Evolutionary conservation across 2,113 vertebrate species (phyloP), one percentile per base, ranked within the genome.

Genomic region (Pteruthius melanotis): DNA sequence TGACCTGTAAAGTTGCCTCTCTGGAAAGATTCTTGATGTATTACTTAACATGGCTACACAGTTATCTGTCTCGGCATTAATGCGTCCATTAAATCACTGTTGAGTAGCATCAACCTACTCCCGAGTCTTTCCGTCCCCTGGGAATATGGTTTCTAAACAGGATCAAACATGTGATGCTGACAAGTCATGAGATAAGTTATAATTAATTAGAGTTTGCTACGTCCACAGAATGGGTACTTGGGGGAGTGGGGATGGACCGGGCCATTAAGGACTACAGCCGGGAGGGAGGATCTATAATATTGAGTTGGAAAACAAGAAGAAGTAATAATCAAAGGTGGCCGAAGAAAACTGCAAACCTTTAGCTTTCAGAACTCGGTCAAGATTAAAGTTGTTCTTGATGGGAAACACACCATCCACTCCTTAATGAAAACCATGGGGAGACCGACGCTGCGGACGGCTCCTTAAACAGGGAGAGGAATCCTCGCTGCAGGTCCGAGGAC

Each of bases 131-230:
- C 83, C 16, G 23, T 95, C 93, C 89, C 85, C 52, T 59, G 97
- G 95, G 96, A 97, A 97, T 93, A 95, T 90, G 97, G 97, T 97
- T 98, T 96, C 95, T 88, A 97, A 97, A 94, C 95, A 87, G 71
- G 84, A 90, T 61, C 77, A 96, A 97, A 95, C 95, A 91, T 95
- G 95, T 59, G 91, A 92, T 96, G 96, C 92, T 89, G 94, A 96
- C 93, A 96, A 96, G 89, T 86, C 92, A 89, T 75, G 95, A 96
- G 96, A 87, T 85, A 94, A 93, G 83, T 95, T 96, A 91, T 97
- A 94, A 93, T 97, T 96, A 96, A 97, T 94, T 96, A 94, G 93
- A 95, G 95, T 91, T 94, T 91, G 96, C 94, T 95, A 90, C 89
- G 78, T 95, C 95, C 90, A 93, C 94, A 44, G 90, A 93, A 93